These are phyloP conservation scores for Temnothorax nylanderi DNA, from an alignment of 1,140 invertebrate genomes.

Conservation along the genomic window DNA sequence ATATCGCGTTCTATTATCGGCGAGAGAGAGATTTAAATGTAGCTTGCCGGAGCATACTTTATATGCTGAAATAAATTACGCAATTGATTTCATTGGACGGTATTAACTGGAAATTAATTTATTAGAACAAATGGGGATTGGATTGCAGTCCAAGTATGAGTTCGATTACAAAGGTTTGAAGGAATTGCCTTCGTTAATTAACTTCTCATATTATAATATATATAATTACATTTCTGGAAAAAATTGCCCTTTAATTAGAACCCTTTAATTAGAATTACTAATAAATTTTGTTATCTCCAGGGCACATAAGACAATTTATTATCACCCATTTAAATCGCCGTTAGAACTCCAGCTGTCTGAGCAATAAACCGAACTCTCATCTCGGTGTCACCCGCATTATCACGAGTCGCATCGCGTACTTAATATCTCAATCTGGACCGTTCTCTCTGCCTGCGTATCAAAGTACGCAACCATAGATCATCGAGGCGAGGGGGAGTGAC, in stretches of 20 bases:
- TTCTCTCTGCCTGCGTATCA: conserved; percentile 65
- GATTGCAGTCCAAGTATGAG: neutral
- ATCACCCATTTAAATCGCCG: conserved; percentile 36
- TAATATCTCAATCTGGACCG: conserved; percentile 71
- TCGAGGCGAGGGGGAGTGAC: conserved; percentile 52
- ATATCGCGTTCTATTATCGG: conserved; percentile 15
- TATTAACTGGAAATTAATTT: conserved; percentile 40
- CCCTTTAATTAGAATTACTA: neutral
- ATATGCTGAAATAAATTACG: conserved; percentile 39
- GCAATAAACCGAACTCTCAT: conserved; percentile 41
- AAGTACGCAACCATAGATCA: conserved; percentile 70
- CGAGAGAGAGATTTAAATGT: conserved; percentile 27
- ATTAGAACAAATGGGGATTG: neutral
- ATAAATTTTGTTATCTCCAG: conserved; percentile 24
- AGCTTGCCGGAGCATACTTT: neutral
- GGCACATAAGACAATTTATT: conserved; percentile 30
- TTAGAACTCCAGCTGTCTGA: conserved; percentile 34
- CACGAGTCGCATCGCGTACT: neutral
- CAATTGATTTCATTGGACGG: conserved; percentile 7
- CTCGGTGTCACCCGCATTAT: conserved; percentile 60
- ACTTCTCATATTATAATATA: neutral
- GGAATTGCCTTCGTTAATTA: neutral
- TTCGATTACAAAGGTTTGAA: neutral
- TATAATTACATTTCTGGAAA: neutral
- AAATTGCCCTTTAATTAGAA: neutral